phyloP scores from a whole-genome alignment of 1,140 invertebrate species.

The Drosophila auraria region DNA sequence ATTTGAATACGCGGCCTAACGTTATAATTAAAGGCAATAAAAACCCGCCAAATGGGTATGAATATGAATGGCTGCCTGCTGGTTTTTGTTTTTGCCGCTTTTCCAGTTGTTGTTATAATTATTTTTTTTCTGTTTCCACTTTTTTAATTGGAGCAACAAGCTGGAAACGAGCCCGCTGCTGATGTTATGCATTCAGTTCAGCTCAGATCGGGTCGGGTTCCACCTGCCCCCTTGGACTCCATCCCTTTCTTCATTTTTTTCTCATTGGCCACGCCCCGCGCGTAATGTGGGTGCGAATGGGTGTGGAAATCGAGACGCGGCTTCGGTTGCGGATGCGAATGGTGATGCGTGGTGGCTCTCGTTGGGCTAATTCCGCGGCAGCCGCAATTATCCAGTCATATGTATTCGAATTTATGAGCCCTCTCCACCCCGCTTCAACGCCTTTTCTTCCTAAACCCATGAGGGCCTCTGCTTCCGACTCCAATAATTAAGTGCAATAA shows the following conservation, averaged over 20 bases:
- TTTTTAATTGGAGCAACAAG: constrained; percentile 49
- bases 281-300: constrained; percentile 51
- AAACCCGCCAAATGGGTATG: constrained; percentile 51
- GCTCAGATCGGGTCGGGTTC: background rate
- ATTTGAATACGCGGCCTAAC: constrained; percentile 34
- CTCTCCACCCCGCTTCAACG: background rate
- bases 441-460: background rate
- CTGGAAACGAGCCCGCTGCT: constrained; percentile 32
- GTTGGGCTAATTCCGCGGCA: constrained; percentile 45
- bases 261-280: constrained; percentile 32
- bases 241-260: background rate
- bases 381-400: constrained; percentile 38
- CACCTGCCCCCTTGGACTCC: constrained; percentile 34
- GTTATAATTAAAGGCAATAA: constrained; percentile 60
- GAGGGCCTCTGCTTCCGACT: constrained; percentile 15
- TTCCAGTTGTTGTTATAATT: constrained; percentile 31
- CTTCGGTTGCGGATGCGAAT: constrained; percentile 10
- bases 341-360: constrained; percentile 35
- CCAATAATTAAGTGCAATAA: constrained; percentile 56
- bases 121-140: constrained; percentile 19
- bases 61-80: constrained; percentile 33
- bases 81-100: constrained; percentile 40
- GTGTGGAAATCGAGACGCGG: constrained; percentile 22
- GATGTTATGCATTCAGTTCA: constrained; percentile 37
- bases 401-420: constrained; percentile 39